Percentiles rank a stretch among this genome's conserved stretches.
phyloP scores from a whole-genome alignment of 2,888 invertebrate species.

The Hyposoter dolosus region DNA sequence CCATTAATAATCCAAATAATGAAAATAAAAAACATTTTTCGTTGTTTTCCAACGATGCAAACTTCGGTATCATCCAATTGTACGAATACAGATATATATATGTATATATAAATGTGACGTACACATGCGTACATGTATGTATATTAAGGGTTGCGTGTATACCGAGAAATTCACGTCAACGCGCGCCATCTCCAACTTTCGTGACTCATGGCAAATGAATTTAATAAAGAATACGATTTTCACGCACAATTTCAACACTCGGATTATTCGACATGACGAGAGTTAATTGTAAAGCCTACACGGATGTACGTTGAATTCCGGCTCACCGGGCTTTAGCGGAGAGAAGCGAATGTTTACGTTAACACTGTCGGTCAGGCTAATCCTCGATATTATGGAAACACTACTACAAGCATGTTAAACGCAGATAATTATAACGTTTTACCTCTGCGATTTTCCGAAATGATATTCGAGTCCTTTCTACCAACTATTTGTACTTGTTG shows the following conservation, averaged over 20 bases:
- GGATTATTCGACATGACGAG: not conserved
- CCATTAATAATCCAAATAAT: no score
- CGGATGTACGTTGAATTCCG: not conserved
- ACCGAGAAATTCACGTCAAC: slow-evolving; percentile 2
- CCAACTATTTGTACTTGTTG: slow-evolving; percentile 25
- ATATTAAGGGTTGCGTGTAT: slow-evolving; percentile 6
- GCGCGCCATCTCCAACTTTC: slow-evolving; percentile 30
- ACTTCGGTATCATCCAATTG: no score
- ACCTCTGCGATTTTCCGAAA: slow-evolving; percentile 1
- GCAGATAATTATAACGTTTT: slow-evolving; percentile 7
- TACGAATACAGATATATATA: not conserved
- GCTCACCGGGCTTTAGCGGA: not conserved
- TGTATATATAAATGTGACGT: slow-evolving; percentile 2
- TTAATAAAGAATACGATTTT: slow-evolving; percentile 33
- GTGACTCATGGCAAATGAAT: slow-evolving; percentile 45
- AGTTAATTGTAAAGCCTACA: not conserved
- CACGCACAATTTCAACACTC: not conserved
- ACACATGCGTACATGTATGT: not conserved
- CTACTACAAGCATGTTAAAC: not conserved
- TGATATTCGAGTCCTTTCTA: not conserved
- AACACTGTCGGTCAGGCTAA: not conserved
- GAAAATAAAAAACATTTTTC: no score
- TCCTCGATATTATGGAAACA: not conserved
- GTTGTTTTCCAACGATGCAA: no score
- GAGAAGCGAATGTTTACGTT: not conserved